These are phyloP conservation scores for Helobdella robusta DNA, from an alignment of 2,888 invertebrate genomes.

Conservation along the genomic window DNA sequence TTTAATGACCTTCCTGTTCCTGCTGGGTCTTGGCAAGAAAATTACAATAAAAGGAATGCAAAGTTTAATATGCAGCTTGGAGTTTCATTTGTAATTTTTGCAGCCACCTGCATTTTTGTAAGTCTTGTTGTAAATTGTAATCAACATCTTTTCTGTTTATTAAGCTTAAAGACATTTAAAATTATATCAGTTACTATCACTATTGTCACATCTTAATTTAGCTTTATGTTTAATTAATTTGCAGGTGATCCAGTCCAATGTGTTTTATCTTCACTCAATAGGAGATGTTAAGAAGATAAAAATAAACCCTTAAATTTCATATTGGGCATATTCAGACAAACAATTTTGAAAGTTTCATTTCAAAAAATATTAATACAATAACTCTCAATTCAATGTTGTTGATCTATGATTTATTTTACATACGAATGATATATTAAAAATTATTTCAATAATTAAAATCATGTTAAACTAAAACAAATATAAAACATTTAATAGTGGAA, in stretches of 20 bases:
- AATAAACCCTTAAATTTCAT: neutral
- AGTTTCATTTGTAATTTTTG: slow-evolving; percentile 29
- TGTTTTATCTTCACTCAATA: neutral
- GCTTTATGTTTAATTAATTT: neutral
- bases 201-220: neutral
- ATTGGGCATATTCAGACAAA: too few relatives aligned
- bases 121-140: neutral
- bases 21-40: slow-evolving; percentile 39
- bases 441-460: too few relatives aligned
- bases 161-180: too few relatives aligned
- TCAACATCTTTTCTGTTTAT: neutral
- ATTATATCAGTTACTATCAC: too few relatives aligned
- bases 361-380: too few relatives aligned
- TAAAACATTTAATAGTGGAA: too few relatives aligned
- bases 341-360: too few relatives aligned
- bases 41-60: slow-evolving; percentile 35
- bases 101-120: slow-evolving; percentile 34
- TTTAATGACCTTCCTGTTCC: slow-evolving; percentile 39
- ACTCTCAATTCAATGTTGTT: too few relatives aligned
- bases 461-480: too few relatives aligned
- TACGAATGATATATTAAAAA: too few relatives aligned
- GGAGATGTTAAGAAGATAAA: slow-evolving; percentile 15
- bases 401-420: too few relatives aligned
- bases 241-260: neutral
- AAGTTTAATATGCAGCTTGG: slow-evolving; percentile 37